Evolutionary conservation across 2,888 invertebrate species (phyloP), one percentile per base, ranked within the genome.

Genomic region (Schizaphis graminum): DNA sequence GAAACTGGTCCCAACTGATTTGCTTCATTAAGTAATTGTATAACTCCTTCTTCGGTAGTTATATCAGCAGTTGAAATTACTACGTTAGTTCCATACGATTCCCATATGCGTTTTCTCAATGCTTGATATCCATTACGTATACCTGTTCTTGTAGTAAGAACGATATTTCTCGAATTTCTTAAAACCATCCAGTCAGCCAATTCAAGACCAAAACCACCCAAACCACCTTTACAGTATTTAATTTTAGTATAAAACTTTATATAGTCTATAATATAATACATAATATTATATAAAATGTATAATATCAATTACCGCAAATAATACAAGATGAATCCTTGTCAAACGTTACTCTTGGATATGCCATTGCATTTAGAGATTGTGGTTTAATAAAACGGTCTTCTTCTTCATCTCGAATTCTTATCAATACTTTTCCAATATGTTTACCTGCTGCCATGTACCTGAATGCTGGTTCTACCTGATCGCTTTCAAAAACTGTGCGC

Each of bases 401-500:
- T 95, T 96, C 96, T 1, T 97, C 96, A 11, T 95, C 95, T 28
- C 96, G 96, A 11, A 97, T 96, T 95, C 96, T 96, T n/a, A 97
- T 95, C 85, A 97, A 96, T 0, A 97, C 97, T 96, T 98, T 98
- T 89, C 98, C 98, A 92, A 98, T 97, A 95, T 98, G 98, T 95
- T 98, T 98, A 49, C 98, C 97, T 41, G 96, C 96, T 1, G 97
- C 96, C 96, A 97, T 96, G 94, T 94, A 95, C 94, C 97, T 96
- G 95, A 98, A 98, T 0, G 98, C 98, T 94, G 97, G 96, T 95
- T 98, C 98, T 0, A 98, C 96, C 95, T 98, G 97, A 95, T 97
- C 96, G 57, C 96, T 96, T 16, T 96, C 95, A 95, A 98, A 98
- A 3, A 97, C 96, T 0, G 97, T 97, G 11, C 96, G 96, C 1